These are phyloP conservation scores for Nemotelus nigrinus DNA, from an alignment of 2,888 invertebrate species.

Conservation along the genomic window DNA sequence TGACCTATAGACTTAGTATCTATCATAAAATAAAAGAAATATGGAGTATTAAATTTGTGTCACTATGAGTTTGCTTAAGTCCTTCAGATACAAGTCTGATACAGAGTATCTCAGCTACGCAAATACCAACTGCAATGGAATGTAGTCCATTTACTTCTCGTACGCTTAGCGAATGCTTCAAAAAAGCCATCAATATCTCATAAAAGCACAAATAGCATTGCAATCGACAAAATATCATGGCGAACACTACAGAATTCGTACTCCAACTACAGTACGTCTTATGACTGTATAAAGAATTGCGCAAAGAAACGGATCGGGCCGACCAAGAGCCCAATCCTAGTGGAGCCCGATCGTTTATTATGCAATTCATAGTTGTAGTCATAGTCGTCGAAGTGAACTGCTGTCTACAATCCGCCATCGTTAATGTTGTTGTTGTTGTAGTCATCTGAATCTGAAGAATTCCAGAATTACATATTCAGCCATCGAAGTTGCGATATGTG, in stretches of 20 bases:
- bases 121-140: neutral
- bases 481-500: neutral
- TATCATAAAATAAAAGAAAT: too few relatives aligned
- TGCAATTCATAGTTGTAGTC: conserved; percentile 21
- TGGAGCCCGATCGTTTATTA: conserved; percentile 19
- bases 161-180: neutral
- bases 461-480: conserved; percentile 38
- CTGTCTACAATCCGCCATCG: neutral
- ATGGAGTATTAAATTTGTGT: too few relatives aligned
- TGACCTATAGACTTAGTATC: too few relatives aligned
- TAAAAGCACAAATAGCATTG: conserved; percentile 21
- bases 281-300: neutral
- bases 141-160: neutral
- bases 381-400: conserved; percentile 2
- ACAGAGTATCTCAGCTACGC: neutral
- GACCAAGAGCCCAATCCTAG: neutral
- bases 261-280: neutral
- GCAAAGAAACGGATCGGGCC: neutral
- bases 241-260: neutral
- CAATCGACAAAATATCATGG: conserved; percentile 34
- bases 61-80: too few relatives aligned
- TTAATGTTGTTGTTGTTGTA: neutral
- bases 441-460: conserved; percentile 3
- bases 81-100: too few relatives aligned
- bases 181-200: conserved; percentile 17